A percentile compares a stretch with the other conserved stretches of the same genome.
Evolutionary conservation across 2,797 vertebrate species (phyloP).

Genomic region (Periparus ater): DNA sequence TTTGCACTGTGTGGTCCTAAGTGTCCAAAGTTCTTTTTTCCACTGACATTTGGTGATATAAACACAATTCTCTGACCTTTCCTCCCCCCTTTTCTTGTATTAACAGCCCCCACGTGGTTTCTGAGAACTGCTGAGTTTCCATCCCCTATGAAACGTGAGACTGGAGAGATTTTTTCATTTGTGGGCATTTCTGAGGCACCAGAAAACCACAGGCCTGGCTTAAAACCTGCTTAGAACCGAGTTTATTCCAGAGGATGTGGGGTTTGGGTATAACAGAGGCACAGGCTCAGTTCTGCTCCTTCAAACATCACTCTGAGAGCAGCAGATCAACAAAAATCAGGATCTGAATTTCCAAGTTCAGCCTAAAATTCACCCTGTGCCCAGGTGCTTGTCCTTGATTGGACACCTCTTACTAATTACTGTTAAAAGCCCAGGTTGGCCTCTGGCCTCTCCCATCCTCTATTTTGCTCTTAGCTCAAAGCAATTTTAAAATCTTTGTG

Average conservation of each 20-base stretch:
- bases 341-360: too few species aligned
- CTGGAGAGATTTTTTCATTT: background rate
- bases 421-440: background rate
- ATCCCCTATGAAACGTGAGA: background rate
- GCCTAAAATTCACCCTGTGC: fast-evolving
- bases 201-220: background rate
- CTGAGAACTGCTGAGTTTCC: background rate
- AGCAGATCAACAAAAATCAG: background rate
- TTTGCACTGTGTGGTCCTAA: fast-evolving
- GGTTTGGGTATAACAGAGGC: background rate
- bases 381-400: too few species aligned
- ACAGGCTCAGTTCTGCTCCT: background rate
- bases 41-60: fast-evolving
- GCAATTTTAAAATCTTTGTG: fast-evolving
- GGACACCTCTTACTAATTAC: background rate
- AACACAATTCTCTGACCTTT: background rate
- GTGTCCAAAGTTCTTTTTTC: background rate
- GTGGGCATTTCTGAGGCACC: background rate
- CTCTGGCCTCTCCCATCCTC: background rate
- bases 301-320: background rate
- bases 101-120: background rate
- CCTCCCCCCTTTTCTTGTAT: background rate
- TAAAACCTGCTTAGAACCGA: background rate
- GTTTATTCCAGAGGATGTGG: background rate
- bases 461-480: background rate